Base-by-base conservation (phyloP, 2,888 invertebrate species). In the Drosophila helvetica region DNA sequence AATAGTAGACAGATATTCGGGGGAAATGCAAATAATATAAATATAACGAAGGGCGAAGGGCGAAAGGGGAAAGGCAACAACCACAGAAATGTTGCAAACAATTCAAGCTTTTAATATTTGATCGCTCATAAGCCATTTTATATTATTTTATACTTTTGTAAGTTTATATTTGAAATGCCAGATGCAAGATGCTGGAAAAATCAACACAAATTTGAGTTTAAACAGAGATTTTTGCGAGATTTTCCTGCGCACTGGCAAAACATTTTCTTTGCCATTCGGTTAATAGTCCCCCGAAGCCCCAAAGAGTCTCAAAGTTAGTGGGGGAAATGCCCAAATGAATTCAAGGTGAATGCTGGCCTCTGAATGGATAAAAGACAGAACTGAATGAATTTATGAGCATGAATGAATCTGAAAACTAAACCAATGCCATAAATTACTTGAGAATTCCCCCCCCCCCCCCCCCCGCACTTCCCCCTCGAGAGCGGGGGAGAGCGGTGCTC, bases 271-370 rank as follows among this genome's bases (percentile, higher is more conserved):
- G 38, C 7, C n/a, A 7, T 38, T 38, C 7, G 6, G 7, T n/a
- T 7, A 15, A 38, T 2, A 15, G 6, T 38, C n/a, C 2, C 15
- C 7, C 0, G 7, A n/a, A 7, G n/a, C 15, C 15, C 2, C 0
- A 38, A 38, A 38, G 38, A 38, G 33, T 12, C 33, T 4, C 33
- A 33, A 33, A 12, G 33, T 12, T 33, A 15, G 33, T 33, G 33
- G 33, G 3, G 10, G n/a, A 38, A 38, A 38, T 38, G n/a, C 22
- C n/a, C 9, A 42, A n/a, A 9, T 1, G 30, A 50, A 66, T 43
- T 66, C 65, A 66, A 66, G 65, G 65, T 66, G 65, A 66, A 55
- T 50, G 65, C 65, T 48, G 47, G 17, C 22, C 15, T 1, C 5
- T 46, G 30, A 42, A 30, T 30, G 12, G 1, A n/a, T n/a, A n/a